Evolutionary conservation across 2,113 vertebrate species (phyloP), one percentile per base, ranked within the genome.

Genomic region (Argyrosomus japonicus): DNA sequence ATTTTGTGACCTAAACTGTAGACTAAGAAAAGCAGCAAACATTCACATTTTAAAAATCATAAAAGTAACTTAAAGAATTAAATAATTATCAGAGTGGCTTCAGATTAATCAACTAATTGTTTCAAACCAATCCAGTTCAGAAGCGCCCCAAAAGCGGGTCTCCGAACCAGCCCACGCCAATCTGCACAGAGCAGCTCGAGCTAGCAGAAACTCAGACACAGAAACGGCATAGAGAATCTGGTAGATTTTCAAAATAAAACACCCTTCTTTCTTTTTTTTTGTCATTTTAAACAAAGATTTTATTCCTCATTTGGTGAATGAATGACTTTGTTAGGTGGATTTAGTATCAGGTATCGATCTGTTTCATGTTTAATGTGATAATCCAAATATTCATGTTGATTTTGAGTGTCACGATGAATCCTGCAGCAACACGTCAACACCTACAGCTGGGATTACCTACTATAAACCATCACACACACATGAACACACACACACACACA

Each of bases 401-500:
- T 29, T 17, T 2, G 56, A 36, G 69, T 43, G 75, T 68, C 50
- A 63, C 11, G 0, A 40, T 53, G 45, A 25, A 75, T 86, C 84
- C 27, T 68, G 78, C 82, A 65, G 69, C 47, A 50, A 82, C 87
- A 63, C 10, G 75, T 65, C 77, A 45, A 60, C 76, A 69, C 57
- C 68, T 69, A 32, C 61, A 72, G 74, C 75, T 5, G 48, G 58
- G 79, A 85, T 85, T 74, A 85, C 43, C 82, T 74, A 47, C 67
- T 79, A 4, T 80, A 82, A 80, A 89, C 79, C 40, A 63, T 48
- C 72, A 67, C 61, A 75, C 82, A 67, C 53, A 51, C 74, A 54
- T 17, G 21, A 29, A 15, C 54, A 29, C 73, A 75, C 72, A 88
- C 75, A 72, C 75, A 73, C 77, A 75, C 48, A 54, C 58, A 36